Evolutionary conservation across 2,797 vertebrate genomes (phyloP).

Genomic region (Trichosurus vulpecula): DNA sequence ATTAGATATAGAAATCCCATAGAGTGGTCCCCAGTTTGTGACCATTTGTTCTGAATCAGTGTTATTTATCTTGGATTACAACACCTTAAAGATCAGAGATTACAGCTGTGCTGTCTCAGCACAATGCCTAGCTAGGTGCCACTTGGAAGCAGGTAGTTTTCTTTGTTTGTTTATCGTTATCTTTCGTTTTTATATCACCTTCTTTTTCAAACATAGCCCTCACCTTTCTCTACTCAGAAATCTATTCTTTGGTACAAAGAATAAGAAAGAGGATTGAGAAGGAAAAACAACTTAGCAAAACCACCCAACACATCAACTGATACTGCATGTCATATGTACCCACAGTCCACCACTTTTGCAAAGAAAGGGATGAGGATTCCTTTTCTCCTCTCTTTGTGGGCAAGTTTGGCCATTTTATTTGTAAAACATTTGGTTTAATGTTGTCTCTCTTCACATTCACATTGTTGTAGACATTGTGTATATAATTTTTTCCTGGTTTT

Average conservation of each 20-base stretch:
- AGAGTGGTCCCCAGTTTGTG: background rate
- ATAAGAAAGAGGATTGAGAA: background rate
- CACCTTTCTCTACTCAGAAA: too few species aligned
- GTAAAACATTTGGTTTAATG: background rate
- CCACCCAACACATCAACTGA: too few species aligned
- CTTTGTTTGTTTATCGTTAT: constrained; percentile 24
- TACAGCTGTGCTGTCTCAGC: background rate
- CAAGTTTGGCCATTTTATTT: background rate
- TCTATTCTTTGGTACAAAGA: too few species aligned
- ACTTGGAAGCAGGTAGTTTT: background rate
- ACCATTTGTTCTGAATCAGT: background rate
- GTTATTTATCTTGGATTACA: background rate
- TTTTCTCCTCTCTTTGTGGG: background rate
- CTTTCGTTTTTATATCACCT: constrained; percentile 19
- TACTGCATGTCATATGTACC: too few species aligned
- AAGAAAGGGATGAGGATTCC: background rate
- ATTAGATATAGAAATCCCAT: background rate
- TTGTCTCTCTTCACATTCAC: background rate
- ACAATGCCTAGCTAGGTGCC: background rate
- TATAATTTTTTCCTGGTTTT: background rate
- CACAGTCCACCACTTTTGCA: background rate
- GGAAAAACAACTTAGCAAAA: background rate
- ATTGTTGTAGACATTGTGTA: background rate
- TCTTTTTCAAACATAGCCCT: too few species aligned
- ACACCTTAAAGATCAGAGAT: background rate